A percentile compares a stretch with the other conserved stretches of the same genome.
These are phyloP conservation scores for Nasalis larvatus DNA, from an alignment of 2,113 vertebrate genomes.

Conservation along the genomic window DNA sequence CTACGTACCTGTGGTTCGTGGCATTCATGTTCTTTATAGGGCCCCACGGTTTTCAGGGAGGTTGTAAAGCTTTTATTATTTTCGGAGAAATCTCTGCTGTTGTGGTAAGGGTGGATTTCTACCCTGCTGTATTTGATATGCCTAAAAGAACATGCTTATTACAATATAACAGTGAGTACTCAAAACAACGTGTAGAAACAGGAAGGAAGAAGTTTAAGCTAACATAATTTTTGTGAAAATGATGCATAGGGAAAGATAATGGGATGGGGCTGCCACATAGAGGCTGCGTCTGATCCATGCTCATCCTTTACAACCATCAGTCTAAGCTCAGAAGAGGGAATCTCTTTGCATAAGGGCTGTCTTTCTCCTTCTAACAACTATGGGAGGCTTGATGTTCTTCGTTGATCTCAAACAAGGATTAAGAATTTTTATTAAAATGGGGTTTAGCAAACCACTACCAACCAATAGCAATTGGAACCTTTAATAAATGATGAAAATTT, in stretches of 20 bases:
- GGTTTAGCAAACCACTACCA: neutral
- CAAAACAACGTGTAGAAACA: neutral
- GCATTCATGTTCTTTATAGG: neutral
- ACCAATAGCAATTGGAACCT: neutral
- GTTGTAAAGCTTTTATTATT: neutral
- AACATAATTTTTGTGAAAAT: neutral
- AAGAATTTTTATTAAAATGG: neutral
- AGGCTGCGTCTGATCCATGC: neutral
- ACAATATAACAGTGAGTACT: neutral
- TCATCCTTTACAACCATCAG: neutral
- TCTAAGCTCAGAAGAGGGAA: neutral
- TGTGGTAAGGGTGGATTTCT: neutral
- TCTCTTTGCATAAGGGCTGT: neutral
- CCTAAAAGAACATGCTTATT: neutral
- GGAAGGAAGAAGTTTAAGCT: neutral
- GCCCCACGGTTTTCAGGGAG: neutral
- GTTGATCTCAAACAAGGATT: neutral
- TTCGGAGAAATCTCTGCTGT: conserved; percentile 9
- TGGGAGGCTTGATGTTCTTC: neutral
- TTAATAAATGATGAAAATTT: neutral
- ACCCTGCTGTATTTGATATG: neutral
- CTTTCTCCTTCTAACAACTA: neutral
- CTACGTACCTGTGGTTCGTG: neutral
- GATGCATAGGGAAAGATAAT: neutral
- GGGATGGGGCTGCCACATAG: rapidly evolving